These are phyloP conservation scores for Leucania comma DNA, from an alignment of 2,888 invertebrate genomes.

Conservation along the genomic window DNA sequence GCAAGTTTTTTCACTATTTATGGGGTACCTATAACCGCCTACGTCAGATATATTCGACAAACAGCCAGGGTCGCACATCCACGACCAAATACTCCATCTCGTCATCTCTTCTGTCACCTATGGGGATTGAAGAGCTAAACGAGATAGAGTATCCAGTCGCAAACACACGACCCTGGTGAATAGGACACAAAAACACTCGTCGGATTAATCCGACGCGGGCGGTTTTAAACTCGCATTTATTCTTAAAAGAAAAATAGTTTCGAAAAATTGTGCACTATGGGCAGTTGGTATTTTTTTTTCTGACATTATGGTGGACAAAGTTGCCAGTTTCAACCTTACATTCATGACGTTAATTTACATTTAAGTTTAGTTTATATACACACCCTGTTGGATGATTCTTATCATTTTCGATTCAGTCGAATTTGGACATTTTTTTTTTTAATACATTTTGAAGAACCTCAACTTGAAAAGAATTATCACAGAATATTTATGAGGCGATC, in stretches of 20 bases:
- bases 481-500: conserved; percentile 87
- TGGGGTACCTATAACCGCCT: no score
- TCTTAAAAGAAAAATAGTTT: conserved; percentile 15
- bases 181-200: no score
- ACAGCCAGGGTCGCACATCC: no score
- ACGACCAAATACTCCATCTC: no score
- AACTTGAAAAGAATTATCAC: conserved; percentile 89
- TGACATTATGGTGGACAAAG: conserved; percentile 21
- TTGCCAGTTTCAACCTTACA: conserved; percentile 53
- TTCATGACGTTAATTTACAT: conserved; percentile 50
- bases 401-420: conserved; percentile 71
- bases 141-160: no score
- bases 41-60: no score
- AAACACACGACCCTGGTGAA: no score
- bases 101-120: no score
- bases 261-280: not conserved
- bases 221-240: not conserved
- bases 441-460: conserved; percentile 87
- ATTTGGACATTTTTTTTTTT: conserved; percentile 50
- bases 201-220: no score
- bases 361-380: conserved; percentile 70
- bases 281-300: no score
- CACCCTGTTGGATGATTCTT: conserved; percentile 67
- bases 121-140: no score
- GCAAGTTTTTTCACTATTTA: no score